Evolutionary conservation across 2,888 invertebrate species (phyloP), one percentile per base, ranked within the genome.

Genomic region (Tetropium fuscum): DNA sequence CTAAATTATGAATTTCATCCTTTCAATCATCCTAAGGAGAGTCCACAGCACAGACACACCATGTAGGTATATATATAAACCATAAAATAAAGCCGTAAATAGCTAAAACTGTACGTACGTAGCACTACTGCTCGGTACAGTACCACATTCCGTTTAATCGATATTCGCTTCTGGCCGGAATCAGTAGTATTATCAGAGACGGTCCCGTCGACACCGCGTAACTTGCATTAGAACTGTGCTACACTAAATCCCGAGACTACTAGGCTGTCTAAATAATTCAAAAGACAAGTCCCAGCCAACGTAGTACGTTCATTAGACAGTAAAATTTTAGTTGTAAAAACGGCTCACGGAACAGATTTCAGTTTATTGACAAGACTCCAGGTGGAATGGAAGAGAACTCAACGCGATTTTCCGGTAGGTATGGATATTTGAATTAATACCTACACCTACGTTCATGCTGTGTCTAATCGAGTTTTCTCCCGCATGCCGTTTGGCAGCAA

Each of bases 331-430:
- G 18, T 51, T 16, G 38, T 47, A 57, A 60, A 63, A 63, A 63
- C 63, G 63, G 60, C 63, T 57, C 48, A 53, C 53, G 25, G 47
- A 53, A 56, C 27, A 20, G 32, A 18, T 36, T 19, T 51, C 45
- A 27, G 20, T 53, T 60, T 57, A 44, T 41, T 34, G 48, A 41
- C 19, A 48, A 11, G 30, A 20, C 38, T 15, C 22, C 63, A 63
- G 57, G 60, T 64, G 64, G 60, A 57, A 64, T 64, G 64, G 60
- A 60, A 60, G 58, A 53, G 51, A 51, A 64, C 20, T 58, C 60
- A 22, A 40, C 63, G 47, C 54, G 64, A 58, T 64, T 53, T 64
- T 64, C 64, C 18, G 64, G 65, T 65, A 63, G 55, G 6, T 3
- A 27, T 27, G 27, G 27, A n/a, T n/a, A n/a, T 27, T 18, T 41